Evolutionary conservation across 2,888 invertebrate genomes (phyloP), one percentile per base, ranked within the genome.

Genomic region (Podotricha telesiphe): DNA sequence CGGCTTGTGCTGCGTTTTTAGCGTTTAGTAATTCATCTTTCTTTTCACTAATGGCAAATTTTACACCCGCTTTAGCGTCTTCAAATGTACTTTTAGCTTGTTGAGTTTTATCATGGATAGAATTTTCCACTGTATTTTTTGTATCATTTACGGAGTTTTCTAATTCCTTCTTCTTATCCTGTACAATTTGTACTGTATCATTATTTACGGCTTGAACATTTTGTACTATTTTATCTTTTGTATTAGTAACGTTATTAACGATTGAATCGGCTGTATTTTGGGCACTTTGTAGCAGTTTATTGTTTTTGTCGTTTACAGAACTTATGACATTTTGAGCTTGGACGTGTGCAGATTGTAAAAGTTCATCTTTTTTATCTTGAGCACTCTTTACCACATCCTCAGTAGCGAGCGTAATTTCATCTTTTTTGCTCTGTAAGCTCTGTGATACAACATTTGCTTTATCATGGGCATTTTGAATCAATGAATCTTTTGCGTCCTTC

Each of bases 131-230:
- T 45, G 81, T 78, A 56, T 80, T 79, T 75, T 81, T 83, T 67
- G 80, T 83, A 65, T 79, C 73, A 55, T 79, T 76, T 17, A 86
- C 68, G 8, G 78, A 76, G 37, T 81, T 73, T 42, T 79, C 76
- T 7, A 84, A 72, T 62, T 84, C 79, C 10, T 78, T 77, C 51
- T 78, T 79, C 67, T 85, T 84, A n/a, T 74, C 40, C 15, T 69
- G 65, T 48, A 59, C 55, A 53, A 70, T 74, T 69, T 79, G 77
- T n/a, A 59, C 20, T n/a, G 47, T 19, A 50, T 66, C 48, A 20
- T 68, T 59, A 17, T 80, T 79, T 22, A 78, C 80, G 22, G 78
- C 78, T 42, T 76, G 67, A 37, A 85, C 64, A 34, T 77, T 71
- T 28, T 81, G 74, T 70, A 78, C 78, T 2, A 77, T 74, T 69